phyloP scores from a whole-genome alignment of 2,113 vertebrate genomes.

The Dipodomys spectabilis region DNA sequence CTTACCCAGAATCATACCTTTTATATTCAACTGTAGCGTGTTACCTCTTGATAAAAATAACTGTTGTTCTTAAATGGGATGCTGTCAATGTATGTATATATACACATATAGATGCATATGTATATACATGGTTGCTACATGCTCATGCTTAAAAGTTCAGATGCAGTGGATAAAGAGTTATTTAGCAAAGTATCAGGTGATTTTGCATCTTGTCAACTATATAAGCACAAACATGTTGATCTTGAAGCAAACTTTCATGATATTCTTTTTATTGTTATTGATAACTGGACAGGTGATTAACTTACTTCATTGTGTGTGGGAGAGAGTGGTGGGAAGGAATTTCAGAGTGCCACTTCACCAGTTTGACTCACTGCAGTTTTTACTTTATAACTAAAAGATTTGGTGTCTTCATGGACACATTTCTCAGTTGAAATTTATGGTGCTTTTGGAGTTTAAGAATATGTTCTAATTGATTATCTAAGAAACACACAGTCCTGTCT shows the following conservation, averaged over 20 bases:
- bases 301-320: neutral
- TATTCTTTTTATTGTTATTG: constrained; percentile 45
- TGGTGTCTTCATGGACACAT: constrained; percentile 19
- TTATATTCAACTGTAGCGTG: constrained; percentile 38
- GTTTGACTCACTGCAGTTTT: constrained; percentile 39
- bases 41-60: constrained; percentile 39
- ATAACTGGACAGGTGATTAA: constrained; percentile 23
- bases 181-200: constrained; percentile 64
- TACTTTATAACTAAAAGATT: constrained; percentile 40
- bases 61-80: constrained; percentile 40
- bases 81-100: neutral
- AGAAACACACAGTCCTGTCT: neutral
- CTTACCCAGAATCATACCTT: constrained; percentile 52
- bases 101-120: no score
- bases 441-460: constrained; percentile 54
- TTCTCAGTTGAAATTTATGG: constrained; percentile 36
- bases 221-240: constrained; percentile 64
- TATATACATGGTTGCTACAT: neutral
- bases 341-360: neutral
- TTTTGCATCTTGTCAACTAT: constrained; percentile 66
- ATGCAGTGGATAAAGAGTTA: constrained; percentile 63
- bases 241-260: constrained; percentile 61
- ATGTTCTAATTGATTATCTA: constrained; percentile 36
- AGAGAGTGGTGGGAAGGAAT: neutral
- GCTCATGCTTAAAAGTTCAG: constrained; percentile 55